phyloP scores from a whole-genome alignment of 2,113 vertebrate genomes.

The Origma solitaria region DNA sequence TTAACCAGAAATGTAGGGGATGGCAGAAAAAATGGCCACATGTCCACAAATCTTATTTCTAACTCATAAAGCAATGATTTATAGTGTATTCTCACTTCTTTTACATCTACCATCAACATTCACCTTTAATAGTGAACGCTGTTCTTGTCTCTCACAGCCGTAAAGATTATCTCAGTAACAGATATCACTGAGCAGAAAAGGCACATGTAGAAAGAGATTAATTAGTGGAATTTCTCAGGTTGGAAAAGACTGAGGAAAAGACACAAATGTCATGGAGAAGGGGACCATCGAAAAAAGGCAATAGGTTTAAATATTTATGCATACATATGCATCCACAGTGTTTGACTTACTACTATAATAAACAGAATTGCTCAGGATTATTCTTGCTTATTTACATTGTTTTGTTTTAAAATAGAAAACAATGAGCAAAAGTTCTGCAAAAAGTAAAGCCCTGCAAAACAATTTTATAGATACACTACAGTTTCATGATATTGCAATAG shows the following conservation, averaged over 20 bases:
- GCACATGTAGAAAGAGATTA: background rate
- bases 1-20: background rate
- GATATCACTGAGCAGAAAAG: background rate
- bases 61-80: background rate
- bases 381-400: background rate
- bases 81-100: background rate
- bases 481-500: background rate
- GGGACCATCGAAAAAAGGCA: background rate
- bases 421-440: background rate
- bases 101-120: background rate
- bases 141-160: background rate
- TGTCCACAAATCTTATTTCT: background rate
- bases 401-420: background rate
- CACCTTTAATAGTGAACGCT: background rate
- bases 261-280: background rate
- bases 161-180: background rate
- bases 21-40: background rate
- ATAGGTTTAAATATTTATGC: background rate
- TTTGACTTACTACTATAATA: background rate
- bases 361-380: background rate
- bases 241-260: background rate
- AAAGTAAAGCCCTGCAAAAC: background rate
- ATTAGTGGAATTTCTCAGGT: background rate
- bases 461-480: background rate
- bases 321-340: background rate